Conservation (phyloP, 2,888 invertebrate species). For the Maniola hyperantus region DNA sequence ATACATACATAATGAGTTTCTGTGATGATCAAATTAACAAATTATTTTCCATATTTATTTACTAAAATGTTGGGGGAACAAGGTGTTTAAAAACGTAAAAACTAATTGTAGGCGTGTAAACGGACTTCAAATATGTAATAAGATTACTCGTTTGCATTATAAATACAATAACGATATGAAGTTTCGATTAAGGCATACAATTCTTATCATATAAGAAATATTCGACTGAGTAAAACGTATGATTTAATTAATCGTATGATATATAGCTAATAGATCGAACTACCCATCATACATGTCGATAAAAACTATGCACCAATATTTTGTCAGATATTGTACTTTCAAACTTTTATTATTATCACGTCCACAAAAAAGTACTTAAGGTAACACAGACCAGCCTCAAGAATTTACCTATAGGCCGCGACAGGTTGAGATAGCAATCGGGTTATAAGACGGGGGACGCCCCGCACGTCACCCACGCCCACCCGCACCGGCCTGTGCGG, state of each 20-base stretch:
- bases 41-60: too few species aligned
- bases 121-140: conserved; percentile 20
- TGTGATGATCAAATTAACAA: too few species aligned
- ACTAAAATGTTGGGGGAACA: too few species aligned
- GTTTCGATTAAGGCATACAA: conserved; percentile 77
- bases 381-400: not conserved
- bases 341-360: conserved; percentile 31
- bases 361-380: conserved; percentile 17
- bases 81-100: not conserved
- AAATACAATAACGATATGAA: conserved; percentile 81
- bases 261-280: conserved; percentile 20
- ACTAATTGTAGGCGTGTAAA: conserved; percentile 13
- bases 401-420: too few species aligned
- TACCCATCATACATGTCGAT: conserved; percentile 21
- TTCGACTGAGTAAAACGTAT: conserved; percentile 25
- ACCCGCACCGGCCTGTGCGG: too few species aligned
- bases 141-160: conserved; percentile 60
- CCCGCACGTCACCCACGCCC: too few species aligned
- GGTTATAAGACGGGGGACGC: too few species aligned
- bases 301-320: conserved; percentile 34
- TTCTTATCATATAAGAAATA: conserved; percentile 79
- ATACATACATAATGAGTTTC: too few species aligned
- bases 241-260: conserved; percentile 25
- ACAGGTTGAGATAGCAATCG: too few species aligned
- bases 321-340: conserved; percentile 35